phyloP scores from a whole-genome alignment of 2,797 vertebrate genomes.

The Tragelaphus eurycerus region DNA sequence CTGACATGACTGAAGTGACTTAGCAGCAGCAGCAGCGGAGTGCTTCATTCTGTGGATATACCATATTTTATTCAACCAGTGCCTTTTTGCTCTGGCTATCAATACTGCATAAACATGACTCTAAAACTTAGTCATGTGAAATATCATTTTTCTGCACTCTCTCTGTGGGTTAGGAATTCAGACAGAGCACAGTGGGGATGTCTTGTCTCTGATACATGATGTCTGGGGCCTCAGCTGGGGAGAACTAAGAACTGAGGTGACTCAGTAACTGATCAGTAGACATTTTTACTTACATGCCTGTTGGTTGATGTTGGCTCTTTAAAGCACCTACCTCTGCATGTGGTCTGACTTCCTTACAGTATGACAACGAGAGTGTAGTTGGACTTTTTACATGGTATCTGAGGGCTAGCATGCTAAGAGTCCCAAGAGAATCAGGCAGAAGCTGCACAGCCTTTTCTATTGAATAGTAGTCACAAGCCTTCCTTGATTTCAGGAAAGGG shows the following conservation, averaged over 20 bases:
- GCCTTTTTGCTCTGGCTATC: neutral
- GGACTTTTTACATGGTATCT: neutral
- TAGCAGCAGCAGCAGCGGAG: neutral
- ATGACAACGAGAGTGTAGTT: neutral
- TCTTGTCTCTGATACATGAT: neutral
- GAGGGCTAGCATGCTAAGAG: neutral
- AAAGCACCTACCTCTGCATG: neutral
- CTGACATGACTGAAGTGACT: neutral
- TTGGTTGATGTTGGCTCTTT: neutral
- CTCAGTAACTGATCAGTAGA: neutral
- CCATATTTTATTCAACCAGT: neutral
- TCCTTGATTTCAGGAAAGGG: neutral
- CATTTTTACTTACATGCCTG: neutral
- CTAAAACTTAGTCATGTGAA: neutral
- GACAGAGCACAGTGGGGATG: neutral
- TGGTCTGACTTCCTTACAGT: neutral
- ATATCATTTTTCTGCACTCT: neutral
- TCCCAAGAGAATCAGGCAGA: neutral
- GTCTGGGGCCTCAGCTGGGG: neutral
- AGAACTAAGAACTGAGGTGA: neutral
- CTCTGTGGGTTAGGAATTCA: neutral
- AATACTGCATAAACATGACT: neutral
- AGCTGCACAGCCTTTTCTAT: neutral
- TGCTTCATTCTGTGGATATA: neutral
- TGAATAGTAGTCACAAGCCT: neutral